Evolutionary conservation across 1,140 invertebrate genomes (phyloP), one percentile per base, ranked within the genome.

Genomic region (Cydia amplana): DNA sequence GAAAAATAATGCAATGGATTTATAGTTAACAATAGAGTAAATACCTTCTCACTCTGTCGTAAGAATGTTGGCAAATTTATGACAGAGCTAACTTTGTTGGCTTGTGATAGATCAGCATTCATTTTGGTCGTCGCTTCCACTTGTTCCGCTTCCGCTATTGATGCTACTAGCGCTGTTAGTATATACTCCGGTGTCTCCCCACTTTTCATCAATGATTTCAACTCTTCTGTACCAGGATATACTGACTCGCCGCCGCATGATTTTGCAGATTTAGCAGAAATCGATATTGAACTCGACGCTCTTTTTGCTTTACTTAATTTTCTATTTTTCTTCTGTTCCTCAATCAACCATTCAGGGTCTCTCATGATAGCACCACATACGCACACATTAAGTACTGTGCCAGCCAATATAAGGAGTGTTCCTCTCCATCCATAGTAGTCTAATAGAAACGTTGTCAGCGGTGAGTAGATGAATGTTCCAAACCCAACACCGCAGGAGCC

Each of bases 401-500:
- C 97, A 2, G 96, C 95, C 18, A 98, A 88, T 7, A 98, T 94
- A 0, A 98, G 87, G 9, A 96, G 94, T 4, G 97, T 95, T n/a
- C 97, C 97, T 77, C 97, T 94, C 98, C 98, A 99, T 10, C 96
- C 96, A 88, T 95, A 98, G 49, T 95, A 94, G 75, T 95, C 93
- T 25, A 98, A 94, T 77, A 95, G 95, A 89, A 93, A 95, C 43
- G 95, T 94, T 2, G 96, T 97, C 81, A 98, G 90, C 0, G 97
- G 97, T 0, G 97, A 96, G 89, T 98, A 97, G 14, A 98, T 91
- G 85, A 98, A 97, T 0, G 97, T 95, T 14, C 98, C 97, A 74
- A 97, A 95, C 5, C 97, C 97, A 18, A 97, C 97, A 36, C 98
- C 98, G 80, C 97, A 97, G 0, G 98, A 98, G 0, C 98, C 97